A percentile compares a stretch with the other conserved stretches of the same genome.
phyloP scores from a whole-genome alignment of 2,797 vertebrate species.

The Enteromius fasciolatus region DNA sequence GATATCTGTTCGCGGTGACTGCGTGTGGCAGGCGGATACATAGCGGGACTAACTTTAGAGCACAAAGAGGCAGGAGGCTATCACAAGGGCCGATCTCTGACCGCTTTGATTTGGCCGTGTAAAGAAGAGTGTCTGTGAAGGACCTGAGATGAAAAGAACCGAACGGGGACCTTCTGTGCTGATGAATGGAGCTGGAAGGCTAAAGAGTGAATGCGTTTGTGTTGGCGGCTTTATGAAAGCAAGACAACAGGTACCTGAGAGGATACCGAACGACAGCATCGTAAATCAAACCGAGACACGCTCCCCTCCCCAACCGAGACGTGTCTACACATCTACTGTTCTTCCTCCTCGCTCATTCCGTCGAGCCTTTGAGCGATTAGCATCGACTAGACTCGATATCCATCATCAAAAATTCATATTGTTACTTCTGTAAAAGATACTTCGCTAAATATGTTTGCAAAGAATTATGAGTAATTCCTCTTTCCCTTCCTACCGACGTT shows the following conservation, averaged over 20 bases:
- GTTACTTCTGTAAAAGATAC: slow-evolving; percentile 38
- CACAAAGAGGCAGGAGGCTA: slow-evolving; percentile 59
- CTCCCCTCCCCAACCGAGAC: slow-evolving; percentile 24
- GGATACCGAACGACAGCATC: slow-evolving; percentile 49
- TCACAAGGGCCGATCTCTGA: slow-evolving; percentile 51
- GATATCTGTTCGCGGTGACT: slow-evolving; percentile 48
- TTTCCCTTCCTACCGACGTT: neutral
- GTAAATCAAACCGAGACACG: slow-evolving; percentile 54
- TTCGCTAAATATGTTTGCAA: slow-evolving; percentile 9
- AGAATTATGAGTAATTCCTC: slow-evolving; percentile 32
- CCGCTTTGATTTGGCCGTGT: slow-evolving; percentile 50
- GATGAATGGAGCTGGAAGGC: slow-evolving; percentile 51
- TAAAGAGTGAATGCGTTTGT: slow-evolving; percentile 45
- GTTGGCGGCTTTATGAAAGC: slow-evolving; percentile 57
- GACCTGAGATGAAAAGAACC: slow-evolving; percentile 56
- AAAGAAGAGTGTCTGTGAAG: slow-evolving; percentile 40
- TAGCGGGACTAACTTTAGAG: slow-evolving; percentile 57
- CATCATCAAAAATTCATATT: slow-evolving; percentile 30
- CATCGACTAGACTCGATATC: neutral
- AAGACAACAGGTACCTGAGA: slow-evolving; percentile 49
- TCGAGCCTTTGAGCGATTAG: slow-evolving; percentile 11
- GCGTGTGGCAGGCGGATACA: slow-evolving; percentile 38
- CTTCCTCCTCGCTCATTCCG: neutral
- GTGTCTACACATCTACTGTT: slow-evolving; percentile 41
- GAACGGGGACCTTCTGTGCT: slow-evolving; percentile 43